Percentiles rank a stretch among this genome's conserved stretches.
Evolutionary conservation across 64 coral and sea anemone genomes (phyloP).

Genomic region (Hydrozoanthus tunicans): DNA sequence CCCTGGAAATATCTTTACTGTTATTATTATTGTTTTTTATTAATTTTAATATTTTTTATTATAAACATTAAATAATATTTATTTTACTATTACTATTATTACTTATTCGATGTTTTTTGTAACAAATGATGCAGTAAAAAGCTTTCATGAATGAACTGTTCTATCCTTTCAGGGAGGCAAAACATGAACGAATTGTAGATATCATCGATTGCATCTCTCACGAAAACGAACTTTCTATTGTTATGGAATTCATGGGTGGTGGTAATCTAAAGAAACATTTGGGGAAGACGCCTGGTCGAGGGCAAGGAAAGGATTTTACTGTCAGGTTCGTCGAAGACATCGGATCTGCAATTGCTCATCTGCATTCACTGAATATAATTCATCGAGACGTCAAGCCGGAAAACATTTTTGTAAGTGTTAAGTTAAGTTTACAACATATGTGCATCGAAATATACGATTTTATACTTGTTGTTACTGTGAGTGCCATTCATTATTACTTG

Average conservation of each 20-base stretch:
- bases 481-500: too few relatives aligned
- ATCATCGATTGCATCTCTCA: conserved; percentile 69
- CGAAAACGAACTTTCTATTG: conserved; percentile 70
- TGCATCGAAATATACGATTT: too few relatives aligned
- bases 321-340: conserved; percentile 70
- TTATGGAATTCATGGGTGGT: conserved; percentile 76
- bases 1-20: too few relatives aligned
- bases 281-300: neutral
- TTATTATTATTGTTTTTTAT: too few relatives aligned
- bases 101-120: too few relatives aligned
- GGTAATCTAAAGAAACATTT: conserved; percentile 57
- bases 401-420: conserved; percentile 70
- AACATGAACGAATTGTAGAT: conserved; percentile 65
- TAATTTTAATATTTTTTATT: too few relatives aligned
- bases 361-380: conserved; percentile 65
- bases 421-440: too few relatives aligned
- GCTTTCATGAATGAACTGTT: neutral
- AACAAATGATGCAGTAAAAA: neutral
- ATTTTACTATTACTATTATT: too few relatives aligned
- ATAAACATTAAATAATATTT: too few relatives aligned
- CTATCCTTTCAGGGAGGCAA: conserved; percentile 49
- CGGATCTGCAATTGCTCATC: conserved; percentile 71
- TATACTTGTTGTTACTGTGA: too few relatives aligned
- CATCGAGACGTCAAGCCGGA: conserved; percentile 80
- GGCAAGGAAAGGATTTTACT: conserved; percentile 48